phyloP scores from a whole-genome alignment of 1,140 invertebrate genomes.

The Drusus annulatus region DNA sequence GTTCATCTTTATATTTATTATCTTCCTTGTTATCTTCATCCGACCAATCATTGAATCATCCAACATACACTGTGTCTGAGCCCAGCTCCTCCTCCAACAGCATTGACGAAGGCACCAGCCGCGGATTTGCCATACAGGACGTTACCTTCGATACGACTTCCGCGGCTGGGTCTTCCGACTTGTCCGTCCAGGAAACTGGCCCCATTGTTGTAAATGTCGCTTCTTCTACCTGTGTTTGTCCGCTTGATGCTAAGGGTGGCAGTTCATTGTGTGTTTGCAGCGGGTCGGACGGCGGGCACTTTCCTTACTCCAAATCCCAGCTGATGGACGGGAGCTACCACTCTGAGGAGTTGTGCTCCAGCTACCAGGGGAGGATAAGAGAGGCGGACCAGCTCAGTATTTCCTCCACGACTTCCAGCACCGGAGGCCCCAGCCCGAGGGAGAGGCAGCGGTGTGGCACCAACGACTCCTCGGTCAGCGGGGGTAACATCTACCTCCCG shows the following conservation, averaged over 20 bases:
- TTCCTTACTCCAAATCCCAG: conserved; percentile 57
- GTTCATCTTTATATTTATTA: no score
- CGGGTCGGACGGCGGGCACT: conserved; percentile 56
- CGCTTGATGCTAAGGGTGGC: conserved; percentile 55
- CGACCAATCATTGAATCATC: not conserved
- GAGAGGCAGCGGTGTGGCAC: conserved; percentile 61
- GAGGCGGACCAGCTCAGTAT: conserved; percentile 67
- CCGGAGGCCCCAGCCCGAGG: conserved; percentile 62
- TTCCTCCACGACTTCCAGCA: conserved; percentile 66
- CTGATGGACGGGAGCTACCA: conserved; percentile 57
- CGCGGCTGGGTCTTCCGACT: not conserved
- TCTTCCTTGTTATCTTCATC: not conserved
- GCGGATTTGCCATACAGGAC: not conserved
- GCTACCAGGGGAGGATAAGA: conserved; percentile 54
- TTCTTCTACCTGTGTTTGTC: conserved; percentile 40
- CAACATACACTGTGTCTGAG: not conserved
- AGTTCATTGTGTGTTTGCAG: conserved; percentile 57
- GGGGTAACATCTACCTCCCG: conserved; percentile 62
- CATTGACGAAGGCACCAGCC: conserved; percentile 3
- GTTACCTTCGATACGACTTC: not conserved
- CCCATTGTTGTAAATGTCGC: conserved; percentile 24
- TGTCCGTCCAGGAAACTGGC: not conserved
- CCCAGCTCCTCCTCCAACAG: conserved; percentile 7
- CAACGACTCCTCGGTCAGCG: conserved; percentile 61
- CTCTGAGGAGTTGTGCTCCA: conserved; percentile 55